Evolutionary conservation across 2,113 vertebrate genomes (phyloP).

Genomic region (Peucedramus taeniatus): DNA sequence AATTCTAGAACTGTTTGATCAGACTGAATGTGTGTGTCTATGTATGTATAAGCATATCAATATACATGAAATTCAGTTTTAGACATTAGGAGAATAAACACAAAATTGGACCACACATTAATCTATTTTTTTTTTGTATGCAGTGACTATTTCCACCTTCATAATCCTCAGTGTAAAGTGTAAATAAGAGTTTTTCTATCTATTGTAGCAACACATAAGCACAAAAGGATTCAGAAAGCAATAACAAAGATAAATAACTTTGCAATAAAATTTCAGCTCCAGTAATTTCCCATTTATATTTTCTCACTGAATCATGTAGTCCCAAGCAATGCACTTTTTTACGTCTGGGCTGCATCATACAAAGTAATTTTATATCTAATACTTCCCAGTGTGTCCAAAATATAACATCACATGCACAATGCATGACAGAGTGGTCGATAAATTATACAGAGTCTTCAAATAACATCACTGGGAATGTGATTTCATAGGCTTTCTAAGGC

Average conservation of each 20-base stretch:
- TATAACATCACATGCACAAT: not conserved
- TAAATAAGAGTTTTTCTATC: slow-evolving; percentile 40
- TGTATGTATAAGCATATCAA: not conserved
- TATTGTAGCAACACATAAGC: slow-evolving; percentile 15
- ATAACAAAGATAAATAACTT: slow-evolving; percentile 76
- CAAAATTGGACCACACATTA: not conserved
- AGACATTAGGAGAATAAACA: not conserved
- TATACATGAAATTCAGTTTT: not conserved
- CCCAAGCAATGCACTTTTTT: slow-evolving; percentile 19
- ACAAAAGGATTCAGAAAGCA: slow-evolving; percentile 66
- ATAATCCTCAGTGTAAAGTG: slow-evolving; percentile 45
- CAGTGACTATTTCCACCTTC: not conserved
- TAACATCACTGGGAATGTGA: not conserved
- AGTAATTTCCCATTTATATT: slow-evolving; percentile 76
- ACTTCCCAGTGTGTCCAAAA: slow-evolving; percentile 34
- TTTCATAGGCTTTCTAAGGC: not conserved
- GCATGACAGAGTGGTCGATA: not conserved
- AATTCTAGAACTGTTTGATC: not conserved
- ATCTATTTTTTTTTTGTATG: not conserved
- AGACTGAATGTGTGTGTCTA: not conserved
- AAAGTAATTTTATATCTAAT: slow-evolving; percentile 50
- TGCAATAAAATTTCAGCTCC: slow-evolving; percentile 74
- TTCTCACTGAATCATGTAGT: slow-evolving; percentile 67
- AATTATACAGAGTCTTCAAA: not conserved
- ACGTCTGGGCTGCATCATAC: not conserved